phyloP scores from a whole-genome alignment of 2,797 vertebrate genomes.

The Microctenopoma lineatum region DNA sequence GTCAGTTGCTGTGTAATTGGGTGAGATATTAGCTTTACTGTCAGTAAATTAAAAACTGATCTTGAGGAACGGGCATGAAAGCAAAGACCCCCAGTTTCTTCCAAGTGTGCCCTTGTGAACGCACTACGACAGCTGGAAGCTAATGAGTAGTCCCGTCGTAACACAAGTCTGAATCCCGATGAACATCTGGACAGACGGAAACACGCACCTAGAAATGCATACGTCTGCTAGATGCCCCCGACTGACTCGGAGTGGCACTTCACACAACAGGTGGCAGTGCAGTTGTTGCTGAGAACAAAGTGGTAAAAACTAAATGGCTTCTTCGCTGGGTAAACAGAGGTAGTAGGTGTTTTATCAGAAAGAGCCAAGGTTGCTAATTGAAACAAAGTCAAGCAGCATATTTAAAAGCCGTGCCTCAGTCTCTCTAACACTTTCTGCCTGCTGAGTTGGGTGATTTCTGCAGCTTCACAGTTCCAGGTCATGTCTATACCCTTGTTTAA shows the following conservation, averaged over 20 bases:
- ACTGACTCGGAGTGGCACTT: constrained; percentile 10
- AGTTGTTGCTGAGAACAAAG: constrained; percentile 26
- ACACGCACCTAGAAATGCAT: neutral
- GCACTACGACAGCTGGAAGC: constrained; percentile 61
- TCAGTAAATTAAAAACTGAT: constrained; percentile 87
- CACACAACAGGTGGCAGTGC: constrained; percentile 36
- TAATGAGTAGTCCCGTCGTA: constrained; percentile 62
- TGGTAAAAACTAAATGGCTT: constrained; percentile 12
- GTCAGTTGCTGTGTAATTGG: constrained; percentile 86
- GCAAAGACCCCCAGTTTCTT: constrained; percentile 47
- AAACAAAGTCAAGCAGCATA: constrained; percentile 25
- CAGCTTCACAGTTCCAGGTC: constrained; percentile 14
- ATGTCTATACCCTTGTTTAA: neutral
- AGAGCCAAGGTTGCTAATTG: neutral
- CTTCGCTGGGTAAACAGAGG: constrained; percentile 27
- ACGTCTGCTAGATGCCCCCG: neutral
- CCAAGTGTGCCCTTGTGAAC: constrained; percentile 47
- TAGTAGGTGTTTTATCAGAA: constrained; percentile 14
- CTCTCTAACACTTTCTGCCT: constrained; percentile 4
- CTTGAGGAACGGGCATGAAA: constrained; percentile 77
- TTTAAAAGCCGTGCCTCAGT: constrained; percentile 32
- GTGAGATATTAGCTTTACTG: constrained; percentile 85
- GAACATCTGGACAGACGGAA: constrained; percentile 67
- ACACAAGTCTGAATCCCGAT: constrained; percentile 36
- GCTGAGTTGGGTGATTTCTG: neutral